These are phyloP conservation scores for Dendropsophus ebraccatus DNA, from an alignment of 2,113 vertebrate genomes.

Conservation along the genomic window DNA sequence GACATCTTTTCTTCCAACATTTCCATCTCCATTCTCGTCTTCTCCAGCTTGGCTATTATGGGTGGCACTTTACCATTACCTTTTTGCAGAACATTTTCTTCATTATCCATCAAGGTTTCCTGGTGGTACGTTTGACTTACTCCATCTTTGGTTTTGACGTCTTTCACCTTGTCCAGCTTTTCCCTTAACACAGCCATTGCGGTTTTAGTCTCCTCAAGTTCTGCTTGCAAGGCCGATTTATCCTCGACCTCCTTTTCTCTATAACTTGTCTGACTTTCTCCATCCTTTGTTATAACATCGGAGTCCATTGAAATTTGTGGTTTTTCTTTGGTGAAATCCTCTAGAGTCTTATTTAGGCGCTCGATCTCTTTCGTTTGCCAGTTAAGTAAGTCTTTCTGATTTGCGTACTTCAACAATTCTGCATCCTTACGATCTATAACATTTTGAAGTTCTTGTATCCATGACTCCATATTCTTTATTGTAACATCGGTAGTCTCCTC, in stretches of 20 bases:
- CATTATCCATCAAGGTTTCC: constrained; percentile 68
- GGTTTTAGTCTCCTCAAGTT: not conserved
- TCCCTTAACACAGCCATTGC: not conserved
- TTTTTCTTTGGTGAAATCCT: constrained; percentile 84
- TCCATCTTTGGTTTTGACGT: constrained; percentile 68
- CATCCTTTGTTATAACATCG: constrained; percentile 73
- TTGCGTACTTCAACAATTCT: constrained; percentile 73
- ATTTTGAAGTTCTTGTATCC: constrained; percentile 76
- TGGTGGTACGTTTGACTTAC: constrained; percentile 69
- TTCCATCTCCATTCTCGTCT: constrained; percentile 78
- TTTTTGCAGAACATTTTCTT: constrained; percentile 63
- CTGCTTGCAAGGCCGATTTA: not conserved
- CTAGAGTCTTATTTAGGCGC: constrained; percentile 89
- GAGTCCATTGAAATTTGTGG: constrained; percentile 68
- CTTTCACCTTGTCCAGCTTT: not conserved
- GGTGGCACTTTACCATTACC: constrained; percentile 63
- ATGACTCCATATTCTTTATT: constrained; percentile 68
- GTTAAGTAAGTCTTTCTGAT: constrained; percentile 72
- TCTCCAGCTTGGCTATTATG: constrained; percentile 73
- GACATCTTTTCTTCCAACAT: constrained; percentile 75
- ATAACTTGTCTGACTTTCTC: constrained; percentile 69
- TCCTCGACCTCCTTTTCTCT: constrained; percentile 67
- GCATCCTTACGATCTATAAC: constrained; percentile 77
- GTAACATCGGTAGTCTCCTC: constrained; percentile 70
- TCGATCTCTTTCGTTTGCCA: constrained; percentile 81